Base-by-base conservation (phyloP, 2,888 invertebrate genomes). In the Drosophila buzzatii region DNA sequence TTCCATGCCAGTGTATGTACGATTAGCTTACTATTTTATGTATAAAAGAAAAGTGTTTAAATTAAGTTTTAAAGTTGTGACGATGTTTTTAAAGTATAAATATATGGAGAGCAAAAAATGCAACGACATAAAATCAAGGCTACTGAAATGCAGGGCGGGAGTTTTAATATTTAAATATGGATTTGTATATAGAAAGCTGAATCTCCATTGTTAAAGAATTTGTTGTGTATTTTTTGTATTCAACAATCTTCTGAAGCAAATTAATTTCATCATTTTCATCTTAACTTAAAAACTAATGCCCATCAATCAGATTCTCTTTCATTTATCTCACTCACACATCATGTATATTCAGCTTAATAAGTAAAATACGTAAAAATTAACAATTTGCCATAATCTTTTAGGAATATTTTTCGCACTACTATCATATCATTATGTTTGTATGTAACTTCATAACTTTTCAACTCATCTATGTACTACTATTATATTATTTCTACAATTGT, bases 1-100 rank as follows among this genome's bases (percentile, higher is more conserved):
- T 80, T 82, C 82, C 60, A 87, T 84, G 85, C 87, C 85, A 85
- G 72, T 78, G 63, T 83, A 76, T 72, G 33, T 77, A 69, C 39
- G 52, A 55, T 52, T 73, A 82, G 69, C 68, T 60, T 74, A 78
- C 53, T 18, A 52, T 55, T 55, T 66, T 39, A 37, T n/a, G 18
- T 10, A 27, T 9, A 31, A 18, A 56, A 37, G 6, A 52, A 42
- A 58, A 20, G 57, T 49, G 16, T 70, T 45, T 77, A 65, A 68
- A 18, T 62, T 73, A 62, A 44, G 61, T 59, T 70, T 59, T 51
- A 62, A 68, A 74, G 70, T 65, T 69, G 49, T 70, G 74, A 78
- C 78, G 65, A 78, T 74, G 56, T 70, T 76, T 63, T 74, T 67
- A 73, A 77, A 47, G 67, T 62, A 59, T 71, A 67, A 37, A 69